Base-by-base conservation (phyloP, 2,113 vertebrate genomes). In the Nerophis ophidion region DNA sequence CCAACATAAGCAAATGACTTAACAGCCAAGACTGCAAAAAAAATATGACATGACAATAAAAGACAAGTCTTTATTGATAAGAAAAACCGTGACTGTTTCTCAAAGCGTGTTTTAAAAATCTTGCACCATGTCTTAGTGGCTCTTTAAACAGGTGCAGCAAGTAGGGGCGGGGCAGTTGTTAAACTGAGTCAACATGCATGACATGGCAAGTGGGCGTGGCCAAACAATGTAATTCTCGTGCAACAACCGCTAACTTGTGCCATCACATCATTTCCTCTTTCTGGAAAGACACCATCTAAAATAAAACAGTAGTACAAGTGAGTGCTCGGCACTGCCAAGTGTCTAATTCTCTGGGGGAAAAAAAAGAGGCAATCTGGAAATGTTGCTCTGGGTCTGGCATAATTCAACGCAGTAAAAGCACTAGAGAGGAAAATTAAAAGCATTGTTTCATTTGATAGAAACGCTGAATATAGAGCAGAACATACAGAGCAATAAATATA, bases 401-500 rank as follows among this genome's bases (percentile, higher is more conserved):
- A 42, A 51, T 6, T 8, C 52, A 50, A 48, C 33, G 64, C 7
- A 60, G 16, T 4, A 8, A 69, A 56, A 19, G 60, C 3, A 12
- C 67, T 13, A 7, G 26, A 7, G 19, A 63, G 57, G 15, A 65
- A 65, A 73, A 56, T 61, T 68, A 62, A 66, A 26, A 77, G 56
- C 12, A 59, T 34, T 60, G 10, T 58, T 64, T 64, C 16, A 16
- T 49, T 49, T 49, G 9, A 49, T 42, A 42, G 48, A 57, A 67
- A 71, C 19, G 68, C 70, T 81, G 69, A 67, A 72, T 74, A 72
- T 59, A 62, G 44, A 49, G 68, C 57, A 55, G 36, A 71, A 73
- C 38, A 70, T 72, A 76, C 73, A 79, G 66, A 68, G 76, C 70
- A 83, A 79, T 83, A 86, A 89, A 87, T 85, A 86, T 71, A 81